These are phyloP conservation scores for Phymanthus crucifer DNA, from an alignment of 92 coral and sea anemone species.

Conservation along the genomic window DNA sequence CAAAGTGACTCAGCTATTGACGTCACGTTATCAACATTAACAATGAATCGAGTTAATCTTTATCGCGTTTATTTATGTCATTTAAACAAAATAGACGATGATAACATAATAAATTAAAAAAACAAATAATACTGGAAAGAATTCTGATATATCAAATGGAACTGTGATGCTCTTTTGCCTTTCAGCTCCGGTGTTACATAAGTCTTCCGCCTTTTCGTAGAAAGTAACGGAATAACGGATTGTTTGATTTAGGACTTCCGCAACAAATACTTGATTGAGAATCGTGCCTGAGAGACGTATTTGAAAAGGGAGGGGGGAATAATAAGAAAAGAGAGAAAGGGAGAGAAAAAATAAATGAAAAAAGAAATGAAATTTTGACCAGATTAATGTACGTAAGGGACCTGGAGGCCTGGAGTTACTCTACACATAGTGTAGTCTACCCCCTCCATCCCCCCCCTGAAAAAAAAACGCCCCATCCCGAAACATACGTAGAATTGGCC, in stretches of 20 bases:
- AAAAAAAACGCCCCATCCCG: too few species aligned
- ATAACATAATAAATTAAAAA: neutral
- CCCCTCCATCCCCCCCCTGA: too few species aligned
- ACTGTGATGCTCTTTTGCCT: too few species aligned
- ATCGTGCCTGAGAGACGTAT: neutral
- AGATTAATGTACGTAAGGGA: too few species aligned
- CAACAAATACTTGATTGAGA: neutral
- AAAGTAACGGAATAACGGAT: neutral
- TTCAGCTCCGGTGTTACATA: too few species aligned
- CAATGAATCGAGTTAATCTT: neutral
- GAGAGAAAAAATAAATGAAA: too few species aligned
- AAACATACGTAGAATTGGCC: too few species aligned
- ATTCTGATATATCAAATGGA: neutral
- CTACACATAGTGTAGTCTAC: too few species aligned
- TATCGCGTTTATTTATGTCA: neutral
- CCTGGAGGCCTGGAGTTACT: too few species aligned
- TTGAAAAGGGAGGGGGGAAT: too few species aligned
- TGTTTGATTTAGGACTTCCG: neutral
- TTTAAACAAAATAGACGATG: neutral
- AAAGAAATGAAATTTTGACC: too few species aligned
- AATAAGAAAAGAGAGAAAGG: too few species aligned
- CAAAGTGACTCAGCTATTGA: slow-evolving; percentile 20
- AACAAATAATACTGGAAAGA: neutral
- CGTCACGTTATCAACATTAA: slow-evolving; percentile 16
- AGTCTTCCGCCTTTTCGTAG: neutral